Base-by-base conservation (phyloP, 1,140 invertebrate genomes). In the Laodelphax striatellus region DNA sequence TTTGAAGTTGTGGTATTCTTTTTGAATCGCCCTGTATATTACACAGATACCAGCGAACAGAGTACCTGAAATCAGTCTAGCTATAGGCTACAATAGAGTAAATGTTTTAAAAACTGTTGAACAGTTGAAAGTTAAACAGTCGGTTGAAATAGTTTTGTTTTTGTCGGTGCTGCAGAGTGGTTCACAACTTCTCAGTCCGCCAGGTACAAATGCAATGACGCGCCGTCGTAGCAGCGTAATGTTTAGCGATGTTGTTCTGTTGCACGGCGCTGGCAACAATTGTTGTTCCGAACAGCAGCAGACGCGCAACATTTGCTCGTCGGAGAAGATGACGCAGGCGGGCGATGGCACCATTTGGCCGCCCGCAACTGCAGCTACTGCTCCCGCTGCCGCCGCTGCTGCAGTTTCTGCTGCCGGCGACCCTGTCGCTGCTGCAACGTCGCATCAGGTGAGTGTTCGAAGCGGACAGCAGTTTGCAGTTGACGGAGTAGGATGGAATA, bases 321-420 rank as follows among this genome's bases (percentile, higher is more conserved):
- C 84, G 52, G 89, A 93, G 69, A 92, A 92, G 72, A 92, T 88
- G 80, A 91, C 88, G 0, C 90, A 93, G 75, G 88, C 88, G 44
- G 87, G 84, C 76, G 75, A 73, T 34, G 68, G 67, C 9, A 66
- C 64, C 13, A 42, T 68, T 9, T 67, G 65, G 63, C 63, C 62
- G 10, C 57, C 59, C n/a, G 2, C 34, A 3, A 2, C 13, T 19
- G 57, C 19, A 22, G 46, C 17, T 1, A 11, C 56, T 2, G 21
- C 1, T 19, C 2, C 6, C 9, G 46, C 8, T 10, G 16, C 21
- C 21, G 46, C 16, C 46, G 14, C 16, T 11, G 21, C 46, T 46
- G 19, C n/a, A n/a, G n/a, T n/a, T n/a, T n/a, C n/a, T n/a, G n/a
- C n/a, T n/a, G n/a, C 13, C n/a, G n/a, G n/a, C n/a, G n/a, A n/a